Base-by-base conservation (phyloP, 2,888 invertebrate genomes). In the Leptothorax acervorum region DNA sequence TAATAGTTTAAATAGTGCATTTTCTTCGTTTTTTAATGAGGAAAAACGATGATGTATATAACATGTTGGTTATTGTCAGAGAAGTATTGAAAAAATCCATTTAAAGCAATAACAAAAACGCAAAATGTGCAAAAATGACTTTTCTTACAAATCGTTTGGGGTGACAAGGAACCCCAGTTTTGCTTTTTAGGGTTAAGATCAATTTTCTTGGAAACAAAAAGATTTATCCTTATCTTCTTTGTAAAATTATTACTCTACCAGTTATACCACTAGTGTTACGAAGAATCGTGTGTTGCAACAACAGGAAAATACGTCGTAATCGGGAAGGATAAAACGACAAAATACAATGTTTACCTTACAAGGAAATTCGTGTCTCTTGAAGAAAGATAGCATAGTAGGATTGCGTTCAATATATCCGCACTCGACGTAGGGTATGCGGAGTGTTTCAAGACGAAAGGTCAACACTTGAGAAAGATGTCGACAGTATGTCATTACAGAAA, bases 401-500 rank as follows among this genome's bases (percentile, higher is more conserved):
- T 73, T 18, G 3, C 28, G 60, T 12, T n/a, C 28, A 1, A 73
- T 42, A 31, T 35, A 57, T 73, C 6, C 42, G 6, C 8, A 15
- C n/a, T 23, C 18, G 28, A 57, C 9, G 9, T 57, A 23, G 23
- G 23, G 23, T 23, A 39, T 15, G 9, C 8, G 15, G 9, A 9
- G 15, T 42, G 42, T 42, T 15, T 28, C 57, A 18, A 73, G 55
- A 73, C 42, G 42, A 62, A n/a, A 31, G 18, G 28, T 31, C 62
- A 39, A 62, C 31, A 74, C 42, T 62, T 70, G 12, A 51, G 31
- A 51, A n/a, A 51, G 60, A 74, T 18, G 42, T 45, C n/a, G 23
- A 48, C 28, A 11, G 28, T 28, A 11, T 48, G 23, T 31, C 12
- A 31, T 74, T 45, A 12, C 12, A 8, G 42, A 9, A 18, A 42